These are phyloP conservation scores for Amphipoea oculea DNA, from an alignment of 2,888 invertebrate species.

Conservation along the genomic window DNA sequence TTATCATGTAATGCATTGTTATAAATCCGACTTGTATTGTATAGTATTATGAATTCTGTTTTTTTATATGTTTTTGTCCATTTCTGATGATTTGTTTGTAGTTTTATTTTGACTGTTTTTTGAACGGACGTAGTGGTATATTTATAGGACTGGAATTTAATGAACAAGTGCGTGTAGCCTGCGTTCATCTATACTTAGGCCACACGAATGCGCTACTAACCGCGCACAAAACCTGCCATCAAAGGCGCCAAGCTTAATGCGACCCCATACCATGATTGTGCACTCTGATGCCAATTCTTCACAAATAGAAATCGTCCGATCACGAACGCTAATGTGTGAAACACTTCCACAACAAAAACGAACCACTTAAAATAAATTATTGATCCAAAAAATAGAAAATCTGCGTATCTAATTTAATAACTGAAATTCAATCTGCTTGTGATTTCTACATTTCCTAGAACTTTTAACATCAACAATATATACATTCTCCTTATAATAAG, in stretches of 20 bases:
- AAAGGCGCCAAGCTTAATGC: constrained; percentile 45
- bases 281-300: constrained; percentile 41
- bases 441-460: constrained; percentile 27
- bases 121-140: background rate
- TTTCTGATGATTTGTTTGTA: background rate
- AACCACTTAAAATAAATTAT: constrained; percentile 27
- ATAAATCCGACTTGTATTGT: constrained; percentile 7
- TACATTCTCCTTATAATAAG: constrained; percentile 27
- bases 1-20: constrained; percentile 31
- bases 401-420: constrained; percentile 35
- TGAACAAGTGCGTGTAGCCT: constrained; percentile 10
- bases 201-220: constrained; percentile 43
- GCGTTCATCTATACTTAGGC: constrained; percentile 28
- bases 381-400: constrained; percentile 25
- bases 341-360: constrained; percentile 25
- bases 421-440: constrained; percentile 14
- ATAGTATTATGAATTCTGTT: constrained; percentile 22
- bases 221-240: constrained; percentile 45
- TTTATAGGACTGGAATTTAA: constrained; percentile 13
- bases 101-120: background rate
- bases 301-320: constrained; percentile 39
- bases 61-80: constrained; percentile 5
- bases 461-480: constrained; percentile 17
- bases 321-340: constrained; percentile 45
- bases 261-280: constrained; percentile 44